phyloP scores from a whole-genome alignment of 2,113 vertebrate species.

The Chaetodon trifascialis region DNA sequence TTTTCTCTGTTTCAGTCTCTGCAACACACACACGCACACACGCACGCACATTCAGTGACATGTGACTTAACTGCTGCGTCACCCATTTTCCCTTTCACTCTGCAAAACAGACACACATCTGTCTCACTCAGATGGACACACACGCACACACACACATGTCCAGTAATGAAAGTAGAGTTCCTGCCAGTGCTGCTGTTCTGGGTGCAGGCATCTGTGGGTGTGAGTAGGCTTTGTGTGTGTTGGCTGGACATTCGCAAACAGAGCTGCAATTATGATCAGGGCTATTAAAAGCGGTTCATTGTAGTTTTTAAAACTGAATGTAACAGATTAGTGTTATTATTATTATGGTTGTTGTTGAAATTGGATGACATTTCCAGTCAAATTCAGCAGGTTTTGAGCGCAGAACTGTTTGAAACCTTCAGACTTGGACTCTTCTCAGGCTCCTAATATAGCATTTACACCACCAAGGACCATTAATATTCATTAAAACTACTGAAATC shows the following conservation, averaged over 20 bases:
- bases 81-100: slow-evolving; percentile 31
- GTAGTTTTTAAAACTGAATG: neutral
- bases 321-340: neutral
- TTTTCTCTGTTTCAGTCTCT: slow-evolving; percentile 19
- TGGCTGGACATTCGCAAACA: neutral
- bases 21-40: slow-evolving; percentile 45
- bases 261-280: neutral
- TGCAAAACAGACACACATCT: slow-evolving; percentile 41
- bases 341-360: neutral
- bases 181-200: slow-evolving; percentile 19
- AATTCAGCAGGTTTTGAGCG: neutral
- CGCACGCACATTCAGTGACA: slow-evolving; percentile 18
- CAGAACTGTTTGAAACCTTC: neutral
- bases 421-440: neutral
- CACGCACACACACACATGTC: slow-evolving; percentile 29
- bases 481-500: neutral
- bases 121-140: slow-evolving; percentile 18
- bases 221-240: slow-evolving; percentile 2
- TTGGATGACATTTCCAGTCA: neutral
- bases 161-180: slow-evolving; percentile 20
- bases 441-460: neutral
- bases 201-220: slow-evolving; percentile 16
- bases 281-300: neutral
- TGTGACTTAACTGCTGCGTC: slow-evolving; percentile 55
- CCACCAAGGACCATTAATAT: neutral